Conservation (phyloP, 2,113 vertebrate species). For the Cinclus mexicanus region DNA sequence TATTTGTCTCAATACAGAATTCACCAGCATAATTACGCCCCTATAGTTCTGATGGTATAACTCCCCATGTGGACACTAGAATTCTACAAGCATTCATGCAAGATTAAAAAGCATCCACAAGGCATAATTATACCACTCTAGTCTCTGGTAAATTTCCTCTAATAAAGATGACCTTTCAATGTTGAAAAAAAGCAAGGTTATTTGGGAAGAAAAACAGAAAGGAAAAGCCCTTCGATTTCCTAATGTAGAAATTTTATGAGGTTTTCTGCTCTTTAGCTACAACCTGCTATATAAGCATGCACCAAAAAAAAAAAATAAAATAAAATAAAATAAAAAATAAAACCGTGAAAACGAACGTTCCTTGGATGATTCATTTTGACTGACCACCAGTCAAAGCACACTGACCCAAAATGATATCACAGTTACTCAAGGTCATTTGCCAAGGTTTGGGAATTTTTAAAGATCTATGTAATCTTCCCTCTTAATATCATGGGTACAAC, state of each 20-base stretch:
- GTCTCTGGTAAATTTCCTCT: constrained; percentile 35
- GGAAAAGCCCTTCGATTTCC: background rate
- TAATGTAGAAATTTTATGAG: background rate
- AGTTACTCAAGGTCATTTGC: background rate
- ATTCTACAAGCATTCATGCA: constrained; percentile 41
- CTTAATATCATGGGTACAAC: background rate
- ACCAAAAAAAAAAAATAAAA: background rate
- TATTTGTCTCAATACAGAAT: constrained; percentile 21
- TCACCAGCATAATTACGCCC: background rate
- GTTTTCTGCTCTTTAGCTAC: background rate
- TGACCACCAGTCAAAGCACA: background rate
- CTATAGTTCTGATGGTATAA: constrained; percentile 36
- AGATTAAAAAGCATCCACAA: constrained; percentile 56
- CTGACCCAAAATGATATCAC: background rate
- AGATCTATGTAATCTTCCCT: background rate
- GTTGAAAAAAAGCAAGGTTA: background rate
- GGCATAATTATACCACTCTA: constrained; percentile 37
- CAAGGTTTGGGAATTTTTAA: constrained; percentile 19
- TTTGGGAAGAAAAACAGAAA: background rate
- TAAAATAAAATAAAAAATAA: background rate
- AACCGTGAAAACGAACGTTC: constrained; percentile 12
- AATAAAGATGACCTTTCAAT: constrained; percentile 13
- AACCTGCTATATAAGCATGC: background rate
- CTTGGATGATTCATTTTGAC: background rate
- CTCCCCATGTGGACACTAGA: background rate